These are phyloP conservation scores for Podargus strigoides DNA, from an alignment of 2,797 vertebrate genomes.

Conservation along the genomic window DNA sequence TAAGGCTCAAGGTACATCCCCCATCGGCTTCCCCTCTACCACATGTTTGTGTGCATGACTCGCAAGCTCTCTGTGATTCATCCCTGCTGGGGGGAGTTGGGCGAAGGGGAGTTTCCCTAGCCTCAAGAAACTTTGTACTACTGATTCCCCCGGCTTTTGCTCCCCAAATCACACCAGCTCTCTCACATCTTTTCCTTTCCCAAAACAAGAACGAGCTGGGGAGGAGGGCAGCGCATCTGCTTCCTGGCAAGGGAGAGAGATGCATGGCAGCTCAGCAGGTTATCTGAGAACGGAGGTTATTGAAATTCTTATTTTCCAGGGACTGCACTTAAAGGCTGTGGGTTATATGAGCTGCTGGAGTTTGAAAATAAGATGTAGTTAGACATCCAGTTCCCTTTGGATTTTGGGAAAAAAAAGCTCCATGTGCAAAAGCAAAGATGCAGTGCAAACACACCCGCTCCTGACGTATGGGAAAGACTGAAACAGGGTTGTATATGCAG, in stretches of 20 bases:
- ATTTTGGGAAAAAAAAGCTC: background rate
- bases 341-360: background rate
- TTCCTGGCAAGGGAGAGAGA: background rate
- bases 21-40: background rate
- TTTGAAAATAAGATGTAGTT: constrained; percentile 14
- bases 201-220: background rate
- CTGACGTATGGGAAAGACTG: background rate
- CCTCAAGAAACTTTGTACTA: background rate
- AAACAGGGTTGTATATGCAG: background rate
- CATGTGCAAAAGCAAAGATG: background rate
- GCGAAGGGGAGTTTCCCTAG: background rate
- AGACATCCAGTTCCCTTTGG: background rate
- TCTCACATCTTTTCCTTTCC: background rate
- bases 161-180: background rate
- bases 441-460: background rate
- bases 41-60: background rate
- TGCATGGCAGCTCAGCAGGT: background rate
- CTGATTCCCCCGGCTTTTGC: background rate
- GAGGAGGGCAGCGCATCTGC: background rate
- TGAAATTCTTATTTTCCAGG: constrained; percentile 38
- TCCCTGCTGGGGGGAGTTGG: background rate
- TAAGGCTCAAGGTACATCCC: background rate
- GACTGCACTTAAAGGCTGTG: background rate
- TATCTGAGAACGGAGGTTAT: background rate
- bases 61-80: background rate